These are phyloP conservation scores for Trichechus manatus DNA, from an alignment of 2,113 vertebrate species.

Conservation along the genomic window DNA sequence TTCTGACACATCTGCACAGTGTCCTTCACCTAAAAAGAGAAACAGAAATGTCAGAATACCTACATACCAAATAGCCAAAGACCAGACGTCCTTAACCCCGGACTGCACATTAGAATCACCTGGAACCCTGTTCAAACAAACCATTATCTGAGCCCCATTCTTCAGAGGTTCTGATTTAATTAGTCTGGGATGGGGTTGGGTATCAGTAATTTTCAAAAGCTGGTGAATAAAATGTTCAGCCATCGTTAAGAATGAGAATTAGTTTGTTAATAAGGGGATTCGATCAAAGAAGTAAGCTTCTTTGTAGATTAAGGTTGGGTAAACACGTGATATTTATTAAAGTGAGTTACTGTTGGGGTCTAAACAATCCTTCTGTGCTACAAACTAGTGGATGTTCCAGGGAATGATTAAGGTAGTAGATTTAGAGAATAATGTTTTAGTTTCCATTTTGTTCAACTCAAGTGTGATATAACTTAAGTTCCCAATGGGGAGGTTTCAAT, in stretches of 20 bases:
- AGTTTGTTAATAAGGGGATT: neutral
- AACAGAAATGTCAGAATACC: neutral
- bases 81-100: neutral
- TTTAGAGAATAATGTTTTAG: neutral
- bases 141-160: neutral
- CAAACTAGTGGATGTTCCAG: neutral
- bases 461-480: neutral
- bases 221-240: neutral
- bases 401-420: neutral
- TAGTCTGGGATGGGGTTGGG: neutral
- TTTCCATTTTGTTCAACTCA: neutral
- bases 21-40: slow-evolving; percentile 85
- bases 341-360: neutral
- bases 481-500: neutral
- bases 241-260: neutral
- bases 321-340: neutral
- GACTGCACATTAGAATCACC: neutral
- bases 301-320: neutral
- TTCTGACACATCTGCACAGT: slow-evolving; percentile 87
- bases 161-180: slow-evolving; percentile 11
- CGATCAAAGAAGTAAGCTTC: neutral
- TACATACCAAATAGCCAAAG: neutral
- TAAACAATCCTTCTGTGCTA: neutral
- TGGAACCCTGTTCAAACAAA: neutral
- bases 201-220: slow-evolving; percentile 32